These are phyloP conservation scores for Bubalus kerabau DNA, from an alignment of 2,113 vertebrate species.

Conservation along the genomic window DNA sequence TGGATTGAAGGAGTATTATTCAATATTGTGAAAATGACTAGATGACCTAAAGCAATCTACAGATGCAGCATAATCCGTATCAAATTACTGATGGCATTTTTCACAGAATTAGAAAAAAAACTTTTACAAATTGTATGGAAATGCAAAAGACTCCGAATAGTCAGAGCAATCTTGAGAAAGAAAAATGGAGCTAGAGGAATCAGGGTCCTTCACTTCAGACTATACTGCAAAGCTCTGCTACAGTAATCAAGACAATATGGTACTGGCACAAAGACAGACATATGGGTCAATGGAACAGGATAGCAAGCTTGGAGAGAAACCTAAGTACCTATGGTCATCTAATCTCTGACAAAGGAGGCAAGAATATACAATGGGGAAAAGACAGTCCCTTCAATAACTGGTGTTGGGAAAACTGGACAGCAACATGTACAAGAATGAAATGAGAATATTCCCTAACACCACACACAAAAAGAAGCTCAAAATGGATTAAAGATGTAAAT, in stretches of 20 bases:
- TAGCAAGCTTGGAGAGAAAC: not conserved
- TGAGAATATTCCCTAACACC: not conserved
- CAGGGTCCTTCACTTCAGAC: not conserved
- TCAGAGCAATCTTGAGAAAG: not conserved
- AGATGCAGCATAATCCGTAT: fast-evolving
- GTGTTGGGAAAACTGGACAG: not conserved
- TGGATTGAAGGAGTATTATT: not conserved
- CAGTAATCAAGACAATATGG: not conserved
- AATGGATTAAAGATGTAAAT: not conserved
- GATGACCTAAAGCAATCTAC: not conserved
- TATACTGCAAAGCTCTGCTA: not conserved
- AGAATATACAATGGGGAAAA: not conserved
- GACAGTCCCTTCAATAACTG: not conserved
- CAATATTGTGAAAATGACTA: not conserved
- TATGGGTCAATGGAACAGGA: not conserved
- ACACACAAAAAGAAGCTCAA: not conserved
- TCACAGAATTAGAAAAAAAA: not conserved
- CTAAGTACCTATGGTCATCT: not conserved
- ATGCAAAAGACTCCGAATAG: not conserved
- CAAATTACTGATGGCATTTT: not conserved
- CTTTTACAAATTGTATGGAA: not conserved
- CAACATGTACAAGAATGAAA: not conserved
- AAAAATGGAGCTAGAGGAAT: not conserved
- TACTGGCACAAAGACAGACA: not conserved
- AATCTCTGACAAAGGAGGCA: not conserved